These are phyloP conservation scores for Zeugodacus cucurbitae DNA, from an alignment of 1,140 invertebrate genomes.

Conservation along the genomic window DNA sequence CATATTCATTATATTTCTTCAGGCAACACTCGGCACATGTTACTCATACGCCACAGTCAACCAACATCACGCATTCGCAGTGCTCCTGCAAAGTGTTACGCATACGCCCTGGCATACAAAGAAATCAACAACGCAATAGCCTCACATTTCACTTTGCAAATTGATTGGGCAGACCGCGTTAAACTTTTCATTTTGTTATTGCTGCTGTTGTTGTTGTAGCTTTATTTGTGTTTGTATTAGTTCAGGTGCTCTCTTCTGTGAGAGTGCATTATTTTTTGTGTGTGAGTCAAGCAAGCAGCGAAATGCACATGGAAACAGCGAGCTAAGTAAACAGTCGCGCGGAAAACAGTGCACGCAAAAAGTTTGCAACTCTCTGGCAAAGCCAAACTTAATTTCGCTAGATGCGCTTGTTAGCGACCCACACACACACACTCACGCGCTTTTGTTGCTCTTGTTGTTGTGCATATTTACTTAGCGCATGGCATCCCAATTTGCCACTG, in stretches of 20 bases:
- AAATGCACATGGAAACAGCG: background rate
- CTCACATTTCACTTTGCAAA: background rate
- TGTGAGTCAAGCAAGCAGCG: background rate
- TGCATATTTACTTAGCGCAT: conserved; percentile 7
- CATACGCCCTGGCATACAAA: background rate
- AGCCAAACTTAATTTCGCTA: conserved; percentile 22
- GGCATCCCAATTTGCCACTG: background rate
- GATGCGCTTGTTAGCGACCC: background rate
- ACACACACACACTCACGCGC: background rate
- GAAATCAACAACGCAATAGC: background rate
- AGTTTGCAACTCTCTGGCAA: conserved; percentile 21
- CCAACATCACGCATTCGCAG: no score
- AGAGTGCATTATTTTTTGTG: background rate
- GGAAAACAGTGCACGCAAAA: conserved; percentile 23
- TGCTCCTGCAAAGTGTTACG: background rate
- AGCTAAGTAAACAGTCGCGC: background rate
- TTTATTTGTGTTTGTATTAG: background rate
- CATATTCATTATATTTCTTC: no score
- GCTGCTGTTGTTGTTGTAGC: background rate
- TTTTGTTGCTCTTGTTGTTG: background rate
- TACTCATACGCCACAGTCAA: no score
- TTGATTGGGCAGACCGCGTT: background rate
- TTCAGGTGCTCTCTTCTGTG: background rate
- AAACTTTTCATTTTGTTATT: background rate
- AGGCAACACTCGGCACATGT: no score